A percentile compares a stretch with the other conserved stretches of the same genome.
phyloP scores from a whole-genome alignment of 2,113 vertebrate genomes.

The Microcebus griseorufus region DNA sequence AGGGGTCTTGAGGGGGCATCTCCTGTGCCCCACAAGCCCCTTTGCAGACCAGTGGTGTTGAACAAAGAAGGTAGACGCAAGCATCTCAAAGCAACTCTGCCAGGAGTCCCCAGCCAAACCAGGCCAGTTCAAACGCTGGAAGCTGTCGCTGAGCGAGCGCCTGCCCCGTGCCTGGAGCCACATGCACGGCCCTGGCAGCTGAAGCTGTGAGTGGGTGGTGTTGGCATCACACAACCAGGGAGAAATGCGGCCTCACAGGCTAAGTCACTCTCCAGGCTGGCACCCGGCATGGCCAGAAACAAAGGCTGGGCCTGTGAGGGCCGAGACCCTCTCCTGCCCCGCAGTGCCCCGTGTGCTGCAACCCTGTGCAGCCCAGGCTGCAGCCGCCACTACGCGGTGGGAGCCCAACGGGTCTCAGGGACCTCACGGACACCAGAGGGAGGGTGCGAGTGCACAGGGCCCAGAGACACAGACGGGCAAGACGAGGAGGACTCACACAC shows the following conservation, averaged over 20 bases:
- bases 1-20: rapidly evolving
- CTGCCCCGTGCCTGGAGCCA: background rate
- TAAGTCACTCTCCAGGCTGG: background rate
- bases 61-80: background rate
- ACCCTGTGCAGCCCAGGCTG: rapidly evolving
- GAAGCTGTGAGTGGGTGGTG: rapidly evolving
- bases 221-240: background rate
- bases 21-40: rapidly evolving
- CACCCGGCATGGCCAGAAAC: background rate
- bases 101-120: background rate
- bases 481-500: background rate
- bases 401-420: background rate
- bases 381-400: background rate
- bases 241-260: background rate
- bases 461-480: background rate
- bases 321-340: background rate
- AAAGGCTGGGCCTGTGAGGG: no score
- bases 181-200: no score
- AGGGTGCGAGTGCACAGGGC: background rate
- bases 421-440: background rate
- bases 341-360: background rate
- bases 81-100: background rate
- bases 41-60: rapidly evolving
- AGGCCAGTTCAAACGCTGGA: no score
- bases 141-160: background rate